Conservation (phyloP, 2,113 vertebrate species). For the Hydrolagus affinis region DNA sequence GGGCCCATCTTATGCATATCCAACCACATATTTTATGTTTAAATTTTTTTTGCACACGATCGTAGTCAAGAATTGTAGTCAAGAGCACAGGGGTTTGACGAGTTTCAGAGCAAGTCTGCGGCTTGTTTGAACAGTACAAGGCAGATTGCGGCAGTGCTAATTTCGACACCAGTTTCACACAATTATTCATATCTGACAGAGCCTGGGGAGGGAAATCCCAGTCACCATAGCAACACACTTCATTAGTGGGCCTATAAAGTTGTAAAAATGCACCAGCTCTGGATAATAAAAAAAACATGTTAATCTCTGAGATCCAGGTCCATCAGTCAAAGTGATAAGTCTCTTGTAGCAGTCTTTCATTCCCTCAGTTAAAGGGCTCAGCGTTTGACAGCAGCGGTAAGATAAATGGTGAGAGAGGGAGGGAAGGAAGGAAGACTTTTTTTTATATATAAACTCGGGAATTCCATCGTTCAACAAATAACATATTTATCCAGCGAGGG, state of each 20-base stretch:
- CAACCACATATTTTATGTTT: too few relatives aligned
- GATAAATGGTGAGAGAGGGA: conserved; percentile 28
- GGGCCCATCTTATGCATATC: neutral
- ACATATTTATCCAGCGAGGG: conserved; percentile 15
- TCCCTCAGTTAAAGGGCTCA: conserved; percentile 4
- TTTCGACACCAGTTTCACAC: conserved; percentile 9
- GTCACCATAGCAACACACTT: conserved; percentile 17
- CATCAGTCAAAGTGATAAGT: conserved; percentile 31
- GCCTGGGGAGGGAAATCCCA: neutral
- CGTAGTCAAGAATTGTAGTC: neutral
- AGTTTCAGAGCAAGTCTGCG: neutral
- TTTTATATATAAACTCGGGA: neutral
- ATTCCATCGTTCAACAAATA: neutral
- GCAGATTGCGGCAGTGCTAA: neutral
- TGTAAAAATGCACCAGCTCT: conserved; percentile 4
- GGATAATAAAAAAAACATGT: conserved; percentile 13
- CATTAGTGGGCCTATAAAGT: neutral
- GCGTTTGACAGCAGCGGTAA: conserved; percentile 10
- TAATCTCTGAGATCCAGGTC: conserved; percentile 16
- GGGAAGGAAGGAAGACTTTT: neutral
- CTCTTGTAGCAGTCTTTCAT: conserved; percentile 9
- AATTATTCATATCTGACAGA: conserved; percentile 26
- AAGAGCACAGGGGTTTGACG: neutral
- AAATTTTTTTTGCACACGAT: neutral
- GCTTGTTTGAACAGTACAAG: neutral